Evolutionary conservation across 1,140 invertebrate species (phyloP), one percentile per base, ranked within the genome.

Genomic region (Drosophila orosa): DNA sequence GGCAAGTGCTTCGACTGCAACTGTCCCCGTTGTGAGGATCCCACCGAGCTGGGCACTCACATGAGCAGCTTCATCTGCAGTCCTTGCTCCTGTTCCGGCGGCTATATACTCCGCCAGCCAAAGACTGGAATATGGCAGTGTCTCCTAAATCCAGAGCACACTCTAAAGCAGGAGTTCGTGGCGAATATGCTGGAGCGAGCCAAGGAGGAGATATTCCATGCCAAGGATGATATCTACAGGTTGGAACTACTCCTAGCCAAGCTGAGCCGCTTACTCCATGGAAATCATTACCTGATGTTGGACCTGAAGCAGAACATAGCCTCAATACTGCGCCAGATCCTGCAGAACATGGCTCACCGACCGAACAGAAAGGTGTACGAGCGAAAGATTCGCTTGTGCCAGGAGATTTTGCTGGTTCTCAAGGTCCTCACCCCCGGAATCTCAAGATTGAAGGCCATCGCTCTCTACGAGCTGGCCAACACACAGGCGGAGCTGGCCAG

Each of bases 1-100:
- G 95, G 95, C 5, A 96, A 96, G 91, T 96, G 96, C 81, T 96
- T 97, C 73, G 92, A 94, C 58, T 96, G 96, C 68, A 92, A 90
- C 0, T 97, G 96, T 76, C 67, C 75, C 0, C 90, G 95, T 10
- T 97, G 96, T 69, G 54, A 74, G 4, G 96, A 97, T 93, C 92
- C 94, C 1, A 95, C 94, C 0, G 96, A 97, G 90, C 82, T 95
- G 55, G 94, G 94, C 0, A 95, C 95, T 0, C 92, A 95, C 80
- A 91, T 96, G 63, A 96, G 95, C 74, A 94, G 95, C 10, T 92
- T 96, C 3, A 80, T 94, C 17, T 97, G 96, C 81, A 77, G 84
- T 39, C 91, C 90, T 9, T 94, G 93, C 35, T 75, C 79, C 5
- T 62, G 50, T 9, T 2, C 67, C 3, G 74, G 62, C 2, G 86